Percentiles rank a stretch among this genome's conserved stretches.
Evolutionary conservation across 2,113 vertebrate species (phyloP).

Genomic region (Hiodon alosoides): DNA sequence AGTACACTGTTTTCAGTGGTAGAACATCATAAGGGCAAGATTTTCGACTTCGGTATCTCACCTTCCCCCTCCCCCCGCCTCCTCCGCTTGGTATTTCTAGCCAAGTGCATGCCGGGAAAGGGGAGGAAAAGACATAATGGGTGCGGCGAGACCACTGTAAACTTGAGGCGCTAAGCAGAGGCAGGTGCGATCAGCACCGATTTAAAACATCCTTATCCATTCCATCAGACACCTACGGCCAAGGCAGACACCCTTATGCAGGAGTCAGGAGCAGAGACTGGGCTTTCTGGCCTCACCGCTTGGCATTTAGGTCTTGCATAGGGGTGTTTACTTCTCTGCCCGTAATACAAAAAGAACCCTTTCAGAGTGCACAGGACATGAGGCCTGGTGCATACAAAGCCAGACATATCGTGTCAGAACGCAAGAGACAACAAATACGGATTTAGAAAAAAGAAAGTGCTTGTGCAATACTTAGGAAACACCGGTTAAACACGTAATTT

Average conservation of each 20-base stretch:
- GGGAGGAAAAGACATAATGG: slow-evolving; percentile 1
- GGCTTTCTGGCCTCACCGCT: background rate
- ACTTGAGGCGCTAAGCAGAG: background rate
- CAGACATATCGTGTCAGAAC: background rate
- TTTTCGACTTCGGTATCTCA: background rate
- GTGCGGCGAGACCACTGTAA: background rate
- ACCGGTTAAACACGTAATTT: too few relatives aligned
- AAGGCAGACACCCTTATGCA: background rate
- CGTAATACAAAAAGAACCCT: background rate
- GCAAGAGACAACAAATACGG: background rate
- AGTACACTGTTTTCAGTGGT: background rate
- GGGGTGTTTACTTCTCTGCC: slow-evolving; percentile 6
- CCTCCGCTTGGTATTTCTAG: background rate
- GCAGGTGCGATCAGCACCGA: slow-evolving; percentile 2
- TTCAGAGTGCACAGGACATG: background rate
- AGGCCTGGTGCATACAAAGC: background rate
- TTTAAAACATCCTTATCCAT: background rate
- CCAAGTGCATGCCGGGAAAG: background rate
- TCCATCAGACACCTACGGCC: background rate
- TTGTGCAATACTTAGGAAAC: too few relatives aligned
- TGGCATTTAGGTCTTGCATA: background rate
- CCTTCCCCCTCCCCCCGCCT: background rate
- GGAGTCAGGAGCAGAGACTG: background rate
- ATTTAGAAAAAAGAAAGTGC: background rate
- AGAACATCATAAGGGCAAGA: background rate